A percentile compares a stretch with the other conserved stretches of the same genome.
Conservation (phyloP, 2,113 vertebrate species). For the Mesoclemmys tuberculata region DNA sequence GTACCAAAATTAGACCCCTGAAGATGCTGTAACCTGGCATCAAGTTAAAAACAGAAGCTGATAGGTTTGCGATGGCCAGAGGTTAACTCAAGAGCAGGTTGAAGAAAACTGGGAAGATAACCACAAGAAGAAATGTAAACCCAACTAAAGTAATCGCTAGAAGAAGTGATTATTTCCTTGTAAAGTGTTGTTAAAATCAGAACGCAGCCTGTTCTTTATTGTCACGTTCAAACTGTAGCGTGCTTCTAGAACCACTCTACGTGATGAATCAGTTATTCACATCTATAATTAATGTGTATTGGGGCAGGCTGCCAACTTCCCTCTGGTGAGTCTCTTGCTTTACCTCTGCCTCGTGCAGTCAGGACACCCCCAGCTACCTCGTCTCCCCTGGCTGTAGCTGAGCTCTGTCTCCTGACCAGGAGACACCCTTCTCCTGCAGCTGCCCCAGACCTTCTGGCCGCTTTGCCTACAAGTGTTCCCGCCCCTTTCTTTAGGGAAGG, state of each 20-base stretch:
- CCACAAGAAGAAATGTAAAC: not conserved
- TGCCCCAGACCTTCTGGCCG: no score
- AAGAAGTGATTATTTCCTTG: not conserved
- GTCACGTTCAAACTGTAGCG: not conserved
- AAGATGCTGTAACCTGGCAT: not conserved
- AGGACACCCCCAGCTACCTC: no score
- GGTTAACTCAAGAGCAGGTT: not conserved
- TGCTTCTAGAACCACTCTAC: slow-evolving; percentile 21
- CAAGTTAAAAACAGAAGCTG: not conserved
- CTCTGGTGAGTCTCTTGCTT: no score
- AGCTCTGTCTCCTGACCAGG: no score
- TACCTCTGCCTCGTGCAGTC: no score
- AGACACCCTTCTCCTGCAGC: no score
- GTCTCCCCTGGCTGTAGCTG: no score
- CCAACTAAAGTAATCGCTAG: not conserved
- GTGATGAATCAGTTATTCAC: slow-evolving; percentile 9
- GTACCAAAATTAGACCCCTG: not conserved
- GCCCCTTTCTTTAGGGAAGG: no score
- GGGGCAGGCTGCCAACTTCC: no score
- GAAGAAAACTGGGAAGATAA: slow-evolving; percentile 6
- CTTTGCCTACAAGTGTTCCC: no score
- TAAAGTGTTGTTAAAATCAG: not conserved
- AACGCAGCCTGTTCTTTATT: no score
- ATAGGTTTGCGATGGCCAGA: not conserved
- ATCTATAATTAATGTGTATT: slow-evolving; percentile 49